A percentile compares a stretch with the other conserved stretches of the same genome.
Evolutionary conservation across 2,113 vertebrate species (phyloP).

Genomic region (Lucifuga dentata): DNA sequence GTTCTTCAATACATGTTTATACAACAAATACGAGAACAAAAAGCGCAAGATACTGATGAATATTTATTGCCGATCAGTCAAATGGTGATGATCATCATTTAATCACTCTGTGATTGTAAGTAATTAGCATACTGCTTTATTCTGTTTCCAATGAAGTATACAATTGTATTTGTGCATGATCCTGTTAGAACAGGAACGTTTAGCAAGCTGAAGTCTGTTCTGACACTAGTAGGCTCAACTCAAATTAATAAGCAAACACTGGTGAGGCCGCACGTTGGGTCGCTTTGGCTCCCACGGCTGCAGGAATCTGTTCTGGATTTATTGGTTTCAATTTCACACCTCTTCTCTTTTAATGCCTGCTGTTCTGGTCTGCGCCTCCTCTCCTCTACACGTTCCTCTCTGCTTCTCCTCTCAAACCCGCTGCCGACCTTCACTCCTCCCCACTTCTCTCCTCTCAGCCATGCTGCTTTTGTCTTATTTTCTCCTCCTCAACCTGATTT

Average conservation of each 20-base stretch:
- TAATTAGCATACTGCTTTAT: neutral
- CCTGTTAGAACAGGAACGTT: conserved; percentile 28
- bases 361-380: conserved; percentile 58
- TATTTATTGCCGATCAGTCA: no score
- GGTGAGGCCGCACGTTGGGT: conserved; percentile 40
- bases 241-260: conserved; percentile 56
- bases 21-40: no score
- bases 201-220: conserved; percentile 3
- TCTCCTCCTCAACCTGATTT: neutral
- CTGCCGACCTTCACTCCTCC: conserved; percentile 13
- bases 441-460: conserved; percentile 3
- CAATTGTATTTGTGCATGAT: neutral
- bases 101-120: no score
- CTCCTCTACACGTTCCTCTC: conserved; percentile 20
- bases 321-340: conserved; percentile 81
- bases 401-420: conserved; percentile 30
- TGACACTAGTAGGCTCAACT: conserved; percentile 40
- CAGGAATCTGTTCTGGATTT: conserved; percentile 77
- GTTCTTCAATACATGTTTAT: no score
- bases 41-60: no score
- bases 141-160: neutral
- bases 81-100: no score
- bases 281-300: conserved; percentile 57
- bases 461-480: conserved; percentile 13
- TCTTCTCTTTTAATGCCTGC: conserved; percentile 67